These are phyloP conservation scores for Sprattus sprattus DNA, from an alignment of 2,113 vertebrate genomes.

Conservation along the genomic window DNA sequence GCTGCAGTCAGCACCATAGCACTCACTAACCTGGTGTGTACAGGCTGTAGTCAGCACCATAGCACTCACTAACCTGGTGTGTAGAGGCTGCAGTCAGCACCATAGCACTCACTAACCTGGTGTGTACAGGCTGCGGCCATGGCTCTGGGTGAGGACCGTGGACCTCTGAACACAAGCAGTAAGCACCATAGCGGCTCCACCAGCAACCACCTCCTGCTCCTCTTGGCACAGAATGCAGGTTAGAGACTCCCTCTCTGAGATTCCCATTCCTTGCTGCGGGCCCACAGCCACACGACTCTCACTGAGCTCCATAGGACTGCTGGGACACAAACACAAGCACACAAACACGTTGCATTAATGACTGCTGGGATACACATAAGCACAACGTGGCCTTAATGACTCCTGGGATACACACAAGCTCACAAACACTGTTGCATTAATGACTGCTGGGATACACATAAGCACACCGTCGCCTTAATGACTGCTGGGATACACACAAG, in stretches of 20 bases:
- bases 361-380: no score
- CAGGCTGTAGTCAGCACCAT: no score
- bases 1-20: no score
- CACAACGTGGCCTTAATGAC: no score
- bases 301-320: slow-evolving; percentile 65
- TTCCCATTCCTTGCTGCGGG: slow-evolving; percentile 80
- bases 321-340: not conserved
- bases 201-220: slow-evolving; percentile 89
- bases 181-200: slow-evolving; percentile 89
- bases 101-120: slow-evolving; percentile 58
- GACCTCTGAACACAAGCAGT: slow-evolving; percentile 96
- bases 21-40: no score
- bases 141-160: slow-evolving; percentile 88
- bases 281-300: slow-evolving; percentile 82
- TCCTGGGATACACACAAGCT: no score
- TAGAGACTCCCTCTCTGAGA: slow-evolving; percentile 82
- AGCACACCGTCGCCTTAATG: no score
- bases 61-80: slow-evolving; percentile 57
- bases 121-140: slow-evolving; percentile 73
- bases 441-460: no score
- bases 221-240: slow-evolving; percentile 98
- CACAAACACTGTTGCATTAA: no score
- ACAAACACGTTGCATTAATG: no score
- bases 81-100: slow-evolving; percentile 73
- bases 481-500: no score